phyloP scores from a whole-genome alignment of 2,797 vertebrate genomes.

The Onychomys leucogaster region DNA sequence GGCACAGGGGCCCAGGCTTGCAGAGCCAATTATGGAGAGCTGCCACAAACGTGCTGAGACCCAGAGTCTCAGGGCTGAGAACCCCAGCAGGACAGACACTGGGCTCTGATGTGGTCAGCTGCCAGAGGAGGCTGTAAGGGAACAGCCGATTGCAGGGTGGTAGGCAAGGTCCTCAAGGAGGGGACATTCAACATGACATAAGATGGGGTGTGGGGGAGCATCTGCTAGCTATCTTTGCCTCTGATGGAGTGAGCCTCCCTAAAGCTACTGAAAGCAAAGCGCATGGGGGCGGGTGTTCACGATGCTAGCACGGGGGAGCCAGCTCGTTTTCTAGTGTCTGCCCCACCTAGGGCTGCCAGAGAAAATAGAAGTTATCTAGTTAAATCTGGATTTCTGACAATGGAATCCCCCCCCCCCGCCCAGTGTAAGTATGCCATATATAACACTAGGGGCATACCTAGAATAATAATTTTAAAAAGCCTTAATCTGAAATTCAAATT shows the following conservation, averaged over 20 bases:
- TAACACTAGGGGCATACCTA: not conserved
- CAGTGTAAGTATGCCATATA: not conserved
- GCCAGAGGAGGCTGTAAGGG: no score
- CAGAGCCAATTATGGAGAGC: not conserved
- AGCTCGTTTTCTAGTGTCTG: not conserved
- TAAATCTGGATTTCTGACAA: not conserved
- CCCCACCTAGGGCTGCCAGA: not conserved
- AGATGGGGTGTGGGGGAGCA: not conserved
- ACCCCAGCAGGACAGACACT: not conserved
- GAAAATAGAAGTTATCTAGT: not conserved
- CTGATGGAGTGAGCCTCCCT: not conserved
- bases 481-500: conserved; percentile 22
- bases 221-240: not conserved
- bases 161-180: not conserved
- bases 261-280: not conserved
- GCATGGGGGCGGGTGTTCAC: fast-evolving
- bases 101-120: not conserved
- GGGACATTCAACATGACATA: not conserved
- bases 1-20: not conserved
- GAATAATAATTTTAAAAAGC: not conserved
- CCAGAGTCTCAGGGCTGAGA: not conserved
- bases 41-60: no score
- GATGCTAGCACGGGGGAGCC: no score
- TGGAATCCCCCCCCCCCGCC: no score
- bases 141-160: not conserved